These are phyloP conservation scores for Eilema sororculum DNA, from an alignment of 2,888 invertebrate species.

Conservation along the genomic window DNA sequence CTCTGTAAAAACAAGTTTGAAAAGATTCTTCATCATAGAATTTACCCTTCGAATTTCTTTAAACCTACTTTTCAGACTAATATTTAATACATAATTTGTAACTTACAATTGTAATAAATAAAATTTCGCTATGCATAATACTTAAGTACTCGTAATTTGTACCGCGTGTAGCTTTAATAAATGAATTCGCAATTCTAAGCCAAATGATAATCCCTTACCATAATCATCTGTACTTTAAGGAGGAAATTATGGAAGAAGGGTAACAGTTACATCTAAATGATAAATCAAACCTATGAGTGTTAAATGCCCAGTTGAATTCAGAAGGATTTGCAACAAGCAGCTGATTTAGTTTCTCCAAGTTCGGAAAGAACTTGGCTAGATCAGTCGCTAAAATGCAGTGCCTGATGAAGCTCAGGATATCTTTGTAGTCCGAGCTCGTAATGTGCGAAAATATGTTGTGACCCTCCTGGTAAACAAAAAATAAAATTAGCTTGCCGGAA, in stretches of 20 bases:
- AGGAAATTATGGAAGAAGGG: not conserved
- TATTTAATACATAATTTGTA: no score
- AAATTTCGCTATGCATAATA: not conserved
- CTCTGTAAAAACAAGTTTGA: constrained; percentile 62
- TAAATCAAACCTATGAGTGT: constrained; percentile 86
- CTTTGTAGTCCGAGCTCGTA: constrained; percentile 91
- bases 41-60: not conserved
- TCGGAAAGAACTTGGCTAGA: constrained; percentile 93
- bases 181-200: not conserved
- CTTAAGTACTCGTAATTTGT: no score
- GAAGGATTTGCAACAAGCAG: constrained; percentile 85
- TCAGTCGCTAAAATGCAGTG: constrained; percentile 96
- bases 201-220: not conserved
- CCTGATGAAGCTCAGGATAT: constrained; percentile 91
- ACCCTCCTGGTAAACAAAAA: constrained; percentile 88
- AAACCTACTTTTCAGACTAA: no score
- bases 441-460: constrained; percentile 94
- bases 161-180: not conserved
- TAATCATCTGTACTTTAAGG: not conserved
- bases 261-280: not conserved
- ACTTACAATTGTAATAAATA: not conserved
- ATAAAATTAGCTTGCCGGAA: not conserved
- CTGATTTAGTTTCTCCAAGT: constrained; percentile 85
- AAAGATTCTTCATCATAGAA: not conserved
- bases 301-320: constrained; percentile 89